Conservation (phyloP, 2,113 vertebrate genomes). For the Promerops cafer region DNA sequence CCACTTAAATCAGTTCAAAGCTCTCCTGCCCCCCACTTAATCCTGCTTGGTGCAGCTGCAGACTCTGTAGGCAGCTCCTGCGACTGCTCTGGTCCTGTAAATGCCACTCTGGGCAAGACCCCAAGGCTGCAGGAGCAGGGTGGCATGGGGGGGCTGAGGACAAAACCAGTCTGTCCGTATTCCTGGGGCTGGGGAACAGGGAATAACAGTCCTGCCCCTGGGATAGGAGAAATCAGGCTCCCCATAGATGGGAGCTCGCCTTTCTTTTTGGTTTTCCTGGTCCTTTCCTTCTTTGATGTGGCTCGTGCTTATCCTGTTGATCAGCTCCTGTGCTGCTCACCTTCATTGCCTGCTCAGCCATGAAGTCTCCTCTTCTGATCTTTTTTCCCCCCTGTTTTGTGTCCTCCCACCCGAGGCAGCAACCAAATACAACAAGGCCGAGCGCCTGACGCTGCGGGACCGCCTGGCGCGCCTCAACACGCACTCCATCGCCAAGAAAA, state of each 20-base stretch:
- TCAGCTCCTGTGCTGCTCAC: background rate
- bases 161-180: background rate
- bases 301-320: background rate
- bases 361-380: background rate
- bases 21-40: background rate
- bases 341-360: fast-evolving
- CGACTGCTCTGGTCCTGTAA: background rate
- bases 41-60: background rate
- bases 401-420: slow-evolving; percentile 65
- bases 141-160: background rate
- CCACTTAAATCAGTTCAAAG: background rate
- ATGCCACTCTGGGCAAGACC: background rate
- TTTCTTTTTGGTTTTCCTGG: background rate
- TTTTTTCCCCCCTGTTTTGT: background rate
- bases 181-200: background rate
- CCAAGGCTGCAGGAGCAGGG: background rate
- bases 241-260: background rate
- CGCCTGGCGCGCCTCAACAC: slow-evolving; percentile 86
- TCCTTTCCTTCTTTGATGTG: background rate
- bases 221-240: background rate
- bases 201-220: background rate
- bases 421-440: slow-evolving; percentile 87
- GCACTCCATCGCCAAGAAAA: slow-evolving; percentile 94
- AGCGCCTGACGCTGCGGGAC: slow-evolving; percentile 84
- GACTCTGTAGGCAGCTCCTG: background rate